Evolutionary conservation across 1,140 invertebrate species (phyloP), one percentile per base, ranked within the genome.

Genomic region (Trachymyrmex septentrionalis): DNA sequence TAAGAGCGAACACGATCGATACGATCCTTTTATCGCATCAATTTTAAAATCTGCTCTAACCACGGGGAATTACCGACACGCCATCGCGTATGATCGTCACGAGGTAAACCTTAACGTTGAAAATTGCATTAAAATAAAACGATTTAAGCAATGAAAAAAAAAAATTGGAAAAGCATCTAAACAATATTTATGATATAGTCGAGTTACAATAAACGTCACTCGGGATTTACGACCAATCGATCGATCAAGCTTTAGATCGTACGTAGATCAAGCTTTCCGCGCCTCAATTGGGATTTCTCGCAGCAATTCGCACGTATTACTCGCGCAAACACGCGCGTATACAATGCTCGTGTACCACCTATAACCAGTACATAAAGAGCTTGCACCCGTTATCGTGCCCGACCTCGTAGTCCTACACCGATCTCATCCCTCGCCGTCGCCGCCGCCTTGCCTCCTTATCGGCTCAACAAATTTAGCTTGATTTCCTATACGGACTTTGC

Each of bases 381-480:
- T 75, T 72, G 87, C 87, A 81, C 63, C 86, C 77, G 92, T 92
- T 92, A 92, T 92, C 91, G 90, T 88, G 86, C 87, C 73, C 84
- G 64, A 44, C 75, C 84, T 76, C 63, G 72, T 86, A 86, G 85
- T 10, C 67, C 85, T 61, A 82, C 30, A 66, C 84, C 72, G 86
- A 84, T 53, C 69, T 87, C 73, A 24, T 53, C 64, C 72, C 21
- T 34, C 64, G 63, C 30, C 69, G 67, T 44, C 73, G 76, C 59
- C 14, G 48, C 61, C 72, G 63, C 67, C 88, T 86, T 59, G 87
- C 88, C 86, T 76, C 90, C 93, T 93, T 93, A 93, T 93, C 93
- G 90, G 93, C 88, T 92, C 92, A 93, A 93, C 92, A 93, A 93
- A 93, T 93, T 93, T 93, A 93, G 93, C 93, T 93, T 93, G 93